Base-by-base conservation (phyloP, 2,797 vertebrate species). In the Psittacula derbiana region DNA sequence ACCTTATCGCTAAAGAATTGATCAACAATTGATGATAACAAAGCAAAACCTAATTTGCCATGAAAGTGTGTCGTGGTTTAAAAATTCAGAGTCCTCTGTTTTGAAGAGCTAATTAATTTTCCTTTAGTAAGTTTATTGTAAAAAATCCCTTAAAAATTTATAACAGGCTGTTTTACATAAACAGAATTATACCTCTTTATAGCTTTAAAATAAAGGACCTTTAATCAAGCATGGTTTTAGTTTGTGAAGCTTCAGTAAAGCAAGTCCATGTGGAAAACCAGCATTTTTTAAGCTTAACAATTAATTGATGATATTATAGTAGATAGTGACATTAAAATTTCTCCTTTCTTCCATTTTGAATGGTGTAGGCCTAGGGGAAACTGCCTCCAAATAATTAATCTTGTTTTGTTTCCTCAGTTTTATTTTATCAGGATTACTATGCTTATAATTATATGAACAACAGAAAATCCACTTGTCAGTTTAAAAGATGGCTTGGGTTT, bases 81-180 rank as follows among this genome's bases (percentile, higher is more conserved):
- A 58, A 40, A 92, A 93, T 70, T 92, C 58, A 95, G 81, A 58
- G 25, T 70, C 70, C 21, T 47, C 55, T 95, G 36, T 84, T 95
- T 86, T 70, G 40, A 88, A 76, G 50, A 93, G 41, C 40, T 92
- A 88, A 95, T 96, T 95, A 88, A 55, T 93, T 95, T 92, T 86
- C 25, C 12, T 88, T 92, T 84, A 73, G 46, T 66, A 94, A 71
- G 31, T 74, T 86, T 61, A 61, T 41, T 88, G 82, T 82, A 88
- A 94, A 74, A 93, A 92, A 93, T 66, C 40, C 53, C 43, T 88
- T 70, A 74, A 88, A 96, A 92, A 81, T 60, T 46, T 84, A 47
- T 66, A 18, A 79, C 27, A 36, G 17, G 6, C 62, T 92, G 12
- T 53, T 94, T 88, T 60, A 65, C 43, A 69, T 62, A 57, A 78